Conservation (phyloP, 2,888 invertebrate species). For the Xanthostigma xanthostigma region DNA sequence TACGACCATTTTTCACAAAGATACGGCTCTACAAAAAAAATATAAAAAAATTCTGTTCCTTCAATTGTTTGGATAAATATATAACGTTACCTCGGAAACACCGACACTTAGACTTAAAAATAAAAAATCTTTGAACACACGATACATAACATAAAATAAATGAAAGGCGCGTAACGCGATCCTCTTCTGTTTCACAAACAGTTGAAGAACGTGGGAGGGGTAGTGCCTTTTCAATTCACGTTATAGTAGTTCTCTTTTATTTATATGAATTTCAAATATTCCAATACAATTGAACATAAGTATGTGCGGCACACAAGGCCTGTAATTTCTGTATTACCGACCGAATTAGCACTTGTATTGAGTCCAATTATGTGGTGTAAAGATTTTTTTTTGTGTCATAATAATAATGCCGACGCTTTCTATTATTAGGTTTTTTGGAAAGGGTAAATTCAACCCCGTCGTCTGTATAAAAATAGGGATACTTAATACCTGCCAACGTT, state of each 20-base stretch:
- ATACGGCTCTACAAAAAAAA: too few relatives aligned
- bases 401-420: too few relatives aligned
- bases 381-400: slow-evolving; percentile 1
- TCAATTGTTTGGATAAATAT: too few relatives aligned
- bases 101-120: background rate
- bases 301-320: background rate
- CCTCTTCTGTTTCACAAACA: slow-evolving; percentile 5
- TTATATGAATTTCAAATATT: slow-evolving; percentile 1
- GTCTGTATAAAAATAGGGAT: too few relatives aligned
- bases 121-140: background rate
- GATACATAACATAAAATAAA: background rate
- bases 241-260: too few relatives aligned
- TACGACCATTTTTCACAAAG: too few relatives aligned
- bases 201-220: slow-evolving; percentile 2
- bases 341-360: slow-evolving; percentile 7
- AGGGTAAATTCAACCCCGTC: background rate
- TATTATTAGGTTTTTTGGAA: background rate
- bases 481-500: too few relatives aligned
- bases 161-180: slow-evolving; percentile 3
- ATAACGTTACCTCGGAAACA: background rate
- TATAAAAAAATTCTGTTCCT: too few relatives aligned
- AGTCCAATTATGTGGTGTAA: slow-evolving; percentile 6
- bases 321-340: slow-evolving; percentile 6
- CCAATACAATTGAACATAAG: slow-evolving; percentile 1
- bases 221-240: background rate